These are phyloP conservation scores for Drosophila ananassae DNA, from an alignment of 1,140 invertebrate species.

Conservation along the genomic window DNA sequence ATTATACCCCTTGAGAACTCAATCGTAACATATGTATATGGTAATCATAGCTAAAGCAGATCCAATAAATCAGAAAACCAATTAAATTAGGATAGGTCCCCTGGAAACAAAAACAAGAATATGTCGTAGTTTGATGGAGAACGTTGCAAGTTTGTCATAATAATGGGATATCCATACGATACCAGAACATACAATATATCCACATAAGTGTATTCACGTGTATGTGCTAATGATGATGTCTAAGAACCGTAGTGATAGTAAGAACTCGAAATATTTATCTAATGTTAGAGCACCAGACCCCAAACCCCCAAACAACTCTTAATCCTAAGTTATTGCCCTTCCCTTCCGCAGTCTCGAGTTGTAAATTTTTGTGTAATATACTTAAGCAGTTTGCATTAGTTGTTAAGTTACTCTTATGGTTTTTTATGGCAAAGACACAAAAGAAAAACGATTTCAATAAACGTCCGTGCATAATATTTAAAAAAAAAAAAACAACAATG, in stretches of 20 bases:
- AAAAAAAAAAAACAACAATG: conserved; percentile 66
- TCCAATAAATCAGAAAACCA: conserved; percentile 11
- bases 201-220: conserved; percentile 69
- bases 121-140: conserved; percentile 35
- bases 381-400: conserved; percentile 74
- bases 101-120: conserved; percentile 9
- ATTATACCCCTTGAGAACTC: background rate
- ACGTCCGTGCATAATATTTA: conserved; percentile 81
- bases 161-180: conserved; percentile 41
- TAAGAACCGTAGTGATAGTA: conserved; percentile 69
- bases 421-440: conserved; percentile 54
- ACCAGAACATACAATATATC: conserved; percentile 38
- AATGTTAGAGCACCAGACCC: conserved; percentile 70
- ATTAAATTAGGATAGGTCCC: conserved; percentile 20
- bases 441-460: conserved; percentile 75
- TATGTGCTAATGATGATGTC: conserved; percentile 52
- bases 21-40: conserved; percentile 29
- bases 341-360: conserved; percentile 37
- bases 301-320: background rate
- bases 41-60: conserved; percentile 41
- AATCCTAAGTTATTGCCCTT: conserved; percentile 30
- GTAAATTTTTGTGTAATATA: conserved; percentile 72
- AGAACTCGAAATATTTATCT: conserved; percentile 65
- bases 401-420: conserved; percentile 64
- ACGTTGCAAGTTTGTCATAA: conserved; percentile 45